Evolutionary conservation across 2,113 vertebrate genomes (phyloP), one percentile per base, ranked within the genome.

Genomic region (Scomber japonicus): DNA sequence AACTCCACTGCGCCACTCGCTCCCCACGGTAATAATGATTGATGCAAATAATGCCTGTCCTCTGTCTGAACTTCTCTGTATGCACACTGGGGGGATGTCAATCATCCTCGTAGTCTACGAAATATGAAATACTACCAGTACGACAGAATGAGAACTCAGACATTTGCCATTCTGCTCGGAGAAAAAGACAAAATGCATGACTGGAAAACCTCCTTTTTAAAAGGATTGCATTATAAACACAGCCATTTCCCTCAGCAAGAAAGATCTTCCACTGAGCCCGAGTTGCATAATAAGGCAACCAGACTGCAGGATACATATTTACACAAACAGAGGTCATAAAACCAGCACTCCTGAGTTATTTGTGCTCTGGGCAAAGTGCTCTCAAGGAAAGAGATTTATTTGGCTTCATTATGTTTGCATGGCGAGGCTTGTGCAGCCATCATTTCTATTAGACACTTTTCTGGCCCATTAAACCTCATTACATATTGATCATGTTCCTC

Each of bases 401-500:
- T 86, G 71, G 79, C 75, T 88, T 91, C 83, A 91, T 92, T 91
- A 83, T 83, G 87, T 86, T 84, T 91, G 89, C 80, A 74, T 85
- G 72, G 82, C 5, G 81, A 79, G 67, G 81, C 80, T 74, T 75
- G 57, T 56, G 85, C 86, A 71, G 88, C 81, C 88, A 91, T 91
- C 85, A 88, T 78, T 91, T 91, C 72, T 90, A 85, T 88, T 83
- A 90, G 91, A 91, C 87, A 88, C 89, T 93, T 92, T 92, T 90
- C 90, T 85, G 88, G 82, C 78, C 90, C 90, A 92, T 93, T 93
- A 92, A 92, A 88, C 81, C 88, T 93, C 85, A 92, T 92, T 90
- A 94, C 82, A 87, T 89, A 92, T 92, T 92, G 90, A 93, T 90
- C 84, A 77, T 71, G 78, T 80, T 90, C 70, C 82, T 85, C 71